Conservation (phyloP, 1,140 invertebrate genomes). For the Papilio machaon region DNA sequence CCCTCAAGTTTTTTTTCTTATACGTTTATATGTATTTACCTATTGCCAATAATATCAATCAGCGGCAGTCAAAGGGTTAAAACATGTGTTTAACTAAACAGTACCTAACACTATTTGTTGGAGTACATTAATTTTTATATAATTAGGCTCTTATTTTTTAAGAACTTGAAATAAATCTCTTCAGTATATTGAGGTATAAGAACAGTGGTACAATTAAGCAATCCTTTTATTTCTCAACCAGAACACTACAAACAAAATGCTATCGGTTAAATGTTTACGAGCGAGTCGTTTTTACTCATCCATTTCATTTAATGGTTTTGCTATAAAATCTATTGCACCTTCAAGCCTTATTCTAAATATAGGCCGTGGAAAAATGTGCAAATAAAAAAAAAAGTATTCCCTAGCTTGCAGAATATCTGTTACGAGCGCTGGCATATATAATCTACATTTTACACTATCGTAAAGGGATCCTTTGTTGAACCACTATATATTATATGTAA, state of each 20-base stretch:
- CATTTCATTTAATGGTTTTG: slow-evolving; percentile 30
- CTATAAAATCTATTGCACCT: slow-evolving; percentile 34
- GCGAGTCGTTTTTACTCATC: slow-evolving; percentile 30
- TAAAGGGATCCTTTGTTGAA: background rate
- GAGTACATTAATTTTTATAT: too few relatives aligned
- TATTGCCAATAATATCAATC: too few relatives aligned
- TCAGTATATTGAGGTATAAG: background rate
- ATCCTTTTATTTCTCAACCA: slow-evolving; percentile 16
- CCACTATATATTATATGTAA: background rate
- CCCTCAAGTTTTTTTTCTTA: too few relatives aligned
- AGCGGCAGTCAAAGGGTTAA: too few relatives aligned
- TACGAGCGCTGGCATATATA: background rate
- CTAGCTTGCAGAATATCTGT: background rate
- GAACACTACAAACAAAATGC: slow-evolving; percentile 30
- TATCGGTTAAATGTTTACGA: slow-evolving; percentile 31
- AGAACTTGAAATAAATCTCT: too few relatives aligned
- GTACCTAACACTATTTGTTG: too few relatives aligned
- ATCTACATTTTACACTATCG: background rate
- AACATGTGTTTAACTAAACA: too few relatives aligned
- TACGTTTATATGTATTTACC: too few relatives aligned
- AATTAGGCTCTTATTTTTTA: too few relatives aligned
- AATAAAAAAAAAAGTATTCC: background rate
- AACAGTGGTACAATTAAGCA: background rate
- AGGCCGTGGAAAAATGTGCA: slow-evolving; percentile 6
- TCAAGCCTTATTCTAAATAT: slow-evolving; percentile 29